Base-by-base conservation (phyloP, 2,113 vertebrate genomes). In the Leptosomus discolor region DNA sequence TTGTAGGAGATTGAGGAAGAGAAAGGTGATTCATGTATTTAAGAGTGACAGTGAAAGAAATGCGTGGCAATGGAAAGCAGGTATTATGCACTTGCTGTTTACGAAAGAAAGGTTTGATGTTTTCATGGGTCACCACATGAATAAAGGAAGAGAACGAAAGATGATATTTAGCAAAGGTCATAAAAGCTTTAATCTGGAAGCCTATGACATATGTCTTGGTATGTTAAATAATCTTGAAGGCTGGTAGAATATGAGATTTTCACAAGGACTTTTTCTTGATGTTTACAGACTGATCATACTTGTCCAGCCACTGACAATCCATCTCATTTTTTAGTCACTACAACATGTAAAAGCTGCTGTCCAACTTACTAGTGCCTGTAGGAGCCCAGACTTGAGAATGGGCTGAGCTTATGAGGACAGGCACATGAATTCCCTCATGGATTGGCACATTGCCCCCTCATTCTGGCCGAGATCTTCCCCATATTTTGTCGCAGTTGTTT, bases 71-170 rank as follows among this genome's bases (percentile, higher is more conserved):
- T 90, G 74, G 53, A 56, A 83, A 91, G 77, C 76, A 82, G 69
- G 85, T 93, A 91, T 94, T 89, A 80, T 39, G 36, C 30, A 64
- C 54, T 84, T 85, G 67, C 29, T 92, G 60, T 79, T 95, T 68
- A 32, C 8, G 9, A 71, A 68, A 92, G 77, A 77, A 82, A 76
- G 64, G 24, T 70, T 82, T 81, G 70, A 53, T 96, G 88, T 68
- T 95, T 96, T 95, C 69, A 34, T 78, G 95, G 92, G 79, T 94
- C 91, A 89, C 74, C 65, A 85, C 43, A 32, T 69, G 75, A 95
- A 94, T 84, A 94, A 92, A 90, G 67, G 73, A 91, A 90, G 56
- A 79, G 81, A 94, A 92, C 0, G 5, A 65, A 82, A 87, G 48
- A 48, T 93, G 70, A 21, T 95, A 89, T 94, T 97, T 94, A 91